Evolutionary conservation across 2,113 vertebrate genomes (phyloP).

Genomic region (Nyctibius bracteatus): DNA sequence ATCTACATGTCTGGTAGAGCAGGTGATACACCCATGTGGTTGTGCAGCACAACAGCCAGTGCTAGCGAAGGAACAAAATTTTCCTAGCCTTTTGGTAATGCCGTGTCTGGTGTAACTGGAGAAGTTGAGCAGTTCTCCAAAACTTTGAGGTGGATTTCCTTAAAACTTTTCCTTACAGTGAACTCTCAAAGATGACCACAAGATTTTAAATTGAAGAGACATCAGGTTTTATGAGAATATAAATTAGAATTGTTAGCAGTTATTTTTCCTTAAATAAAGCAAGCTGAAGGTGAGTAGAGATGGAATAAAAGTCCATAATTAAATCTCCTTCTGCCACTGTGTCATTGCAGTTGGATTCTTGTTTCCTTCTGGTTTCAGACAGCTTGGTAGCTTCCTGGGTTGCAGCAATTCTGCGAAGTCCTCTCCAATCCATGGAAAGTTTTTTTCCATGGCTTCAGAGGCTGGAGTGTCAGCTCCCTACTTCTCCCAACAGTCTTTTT

Average conservation of each 20-base stretch:
- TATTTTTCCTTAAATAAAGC: not conserved
- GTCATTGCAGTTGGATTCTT: not conserved
- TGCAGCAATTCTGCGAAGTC: fast-evolving
- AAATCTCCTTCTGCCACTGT: not conserved
- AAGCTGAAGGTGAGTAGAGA: not conserved
- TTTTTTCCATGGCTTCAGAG: not conserved
- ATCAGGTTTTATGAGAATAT: not conserved
- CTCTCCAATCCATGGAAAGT: not conserved
- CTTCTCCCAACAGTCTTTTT: not conserved
- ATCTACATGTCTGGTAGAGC: not conserved
- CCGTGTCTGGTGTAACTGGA: not conserved
- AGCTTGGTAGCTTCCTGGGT: not conserved
- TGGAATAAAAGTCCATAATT: not conserved
- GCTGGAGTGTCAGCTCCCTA: not conserved
- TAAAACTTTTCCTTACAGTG: not conserved
- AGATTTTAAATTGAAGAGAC: not conserved
- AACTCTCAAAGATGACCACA: not conserved
- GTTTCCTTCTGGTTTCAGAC: not conserved
- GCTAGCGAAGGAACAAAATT: not conserved
- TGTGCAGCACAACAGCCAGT: not conserved
- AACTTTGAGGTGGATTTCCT: not conserved
- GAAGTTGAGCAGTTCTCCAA: not conserved
- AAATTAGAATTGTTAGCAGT: not conserved
- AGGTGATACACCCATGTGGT: not conserved
- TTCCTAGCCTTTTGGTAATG: not conserved